Conservation (phyloP, 1,140 invertebrate genomes). For the Telenomus remus region DNA sequence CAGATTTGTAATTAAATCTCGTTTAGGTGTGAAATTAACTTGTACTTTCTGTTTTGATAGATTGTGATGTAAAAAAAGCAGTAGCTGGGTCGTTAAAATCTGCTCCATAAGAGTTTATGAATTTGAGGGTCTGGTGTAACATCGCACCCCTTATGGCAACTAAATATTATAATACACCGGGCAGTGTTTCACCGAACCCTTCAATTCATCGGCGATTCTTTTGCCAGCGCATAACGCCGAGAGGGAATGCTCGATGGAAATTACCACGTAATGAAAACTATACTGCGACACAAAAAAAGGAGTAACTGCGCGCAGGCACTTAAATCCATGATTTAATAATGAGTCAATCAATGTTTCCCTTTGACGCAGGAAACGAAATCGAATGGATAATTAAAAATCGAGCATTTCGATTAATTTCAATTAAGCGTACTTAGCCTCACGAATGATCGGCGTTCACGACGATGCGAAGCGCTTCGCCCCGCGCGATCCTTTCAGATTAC, state of each 20-base stretch:
- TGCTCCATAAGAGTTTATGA: not conserved
- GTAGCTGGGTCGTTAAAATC: not conserved
- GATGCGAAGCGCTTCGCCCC: conserved; percentile 24
- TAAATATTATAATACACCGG: not conserved
- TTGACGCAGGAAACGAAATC: no score
- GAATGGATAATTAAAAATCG: no score
- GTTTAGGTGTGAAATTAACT: not conserved
- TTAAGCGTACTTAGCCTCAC: no score
- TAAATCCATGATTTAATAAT: no score
- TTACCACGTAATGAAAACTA: not conserved
- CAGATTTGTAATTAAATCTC: not conserved
- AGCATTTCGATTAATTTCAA: no score
- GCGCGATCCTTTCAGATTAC: conserved; percentile 41
- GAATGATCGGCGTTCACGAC: conserved; percentile 22
- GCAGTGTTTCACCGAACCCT: not conserved
- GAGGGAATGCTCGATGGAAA: not conserved
- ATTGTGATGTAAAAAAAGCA: not conserved
- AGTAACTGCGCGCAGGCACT: no score
- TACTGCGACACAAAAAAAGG: not conserved
- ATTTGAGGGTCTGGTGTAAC: not conserved
- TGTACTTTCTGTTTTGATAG: not conserved
- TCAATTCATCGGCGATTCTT: not conserved
- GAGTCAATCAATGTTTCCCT: no score
- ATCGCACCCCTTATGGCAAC: no score
- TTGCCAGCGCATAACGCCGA: not conserved